Base-by-base conservation (phyloP, 2,797 vertebrate species). In the Mionectes olivaceus region DNA sequence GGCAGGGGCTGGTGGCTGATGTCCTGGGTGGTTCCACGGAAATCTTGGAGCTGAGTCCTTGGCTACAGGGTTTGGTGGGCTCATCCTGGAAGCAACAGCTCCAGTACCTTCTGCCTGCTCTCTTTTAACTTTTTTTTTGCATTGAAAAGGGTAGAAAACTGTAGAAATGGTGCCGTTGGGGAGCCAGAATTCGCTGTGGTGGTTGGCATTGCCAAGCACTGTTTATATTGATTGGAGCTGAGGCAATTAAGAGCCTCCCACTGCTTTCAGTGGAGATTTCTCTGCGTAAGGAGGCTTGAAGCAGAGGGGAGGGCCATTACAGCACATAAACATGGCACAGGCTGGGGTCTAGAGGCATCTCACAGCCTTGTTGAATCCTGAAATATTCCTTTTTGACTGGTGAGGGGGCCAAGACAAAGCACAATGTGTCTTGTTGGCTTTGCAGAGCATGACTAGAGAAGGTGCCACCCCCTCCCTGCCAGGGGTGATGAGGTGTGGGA, bases 241-340 rank as follows among this genome's bases (percentile, higher is more conserved):
- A 94, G 83, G 77, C 88, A 96, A 89, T 96, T 94, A 94, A 89
- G 83, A 64, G 89, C 12, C 79, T 91, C 95, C 92, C 68, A 83
- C 88, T 94, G 95, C 90, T 95, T 87, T 76, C 81, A 28, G 64
- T 52, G 81, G 84, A 81, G 90, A 27, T 33, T 76, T 77, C 76
- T 6, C 71, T 67, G 37, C 43, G 9, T 81, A 83, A 94, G 95
- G 90, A 96, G 86, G 90, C 91, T 92, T 74, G 87, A 80, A 93
- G 89, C 94, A n/a, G 91, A 93, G 86, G 92, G 90, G 73, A 87
- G 59, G 78, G 53, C 71, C 65, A 76, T 95, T 87, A 87, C 24
- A 13, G 73, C 1, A 3, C 10, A 11, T 80, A 91, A 96, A 93
- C 92, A 75, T 28, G 0, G 11, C 2, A 19, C 92, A 70, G 77